Evolutionary conservation across 2,797 vertebrate species (phyloP).

Genomic region (Stomatorhinus walkeri): DNA sequence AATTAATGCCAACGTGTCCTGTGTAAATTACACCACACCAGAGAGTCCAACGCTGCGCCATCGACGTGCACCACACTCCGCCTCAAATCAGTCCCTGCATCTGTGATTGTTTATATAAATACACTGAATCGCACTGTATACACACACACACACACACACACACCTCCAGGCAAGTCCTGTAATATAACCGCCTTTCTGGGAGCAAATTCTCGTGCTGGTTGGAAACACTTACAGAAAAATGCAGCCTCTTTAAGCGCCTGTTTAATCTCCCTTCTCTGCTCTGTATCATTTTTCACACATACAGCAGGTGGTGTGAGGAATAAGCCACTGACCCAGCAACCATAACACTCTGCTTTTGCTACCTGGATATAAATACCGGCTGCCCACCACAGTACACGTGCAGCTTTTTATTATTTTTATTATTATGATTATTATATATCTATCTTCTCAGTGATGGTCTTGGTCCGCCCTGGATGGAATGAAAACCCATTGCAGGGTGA

Average conservation of each 20-base stretch:
- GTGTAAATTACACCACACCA: conserved; percentile 21
- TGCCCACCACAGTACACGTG: background rate
- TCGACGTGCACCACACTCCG: background rate
- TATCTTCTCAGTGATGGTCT: background rate
- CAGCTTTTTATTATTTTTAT: background rate
- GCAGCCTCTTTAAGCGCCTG: background rate
- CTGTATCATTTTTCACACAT: background rate
- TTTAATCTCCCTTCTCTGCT: background rate
- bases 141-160: background rate
- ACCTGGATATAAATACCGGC: background rate
- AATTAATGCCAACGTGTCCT: conserved; percentile 18
- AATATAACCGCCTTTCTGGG: background rate
- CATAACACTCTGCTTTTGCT: background rate
- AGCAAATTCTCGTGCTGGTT: background rate
- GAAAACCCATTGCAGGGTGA: background rate
- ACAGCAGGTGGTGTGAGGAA: background rate
- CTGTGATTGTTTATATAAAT: background rate
- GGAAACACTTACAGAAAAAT: background rate
- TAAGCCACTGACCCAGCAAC: background rate
- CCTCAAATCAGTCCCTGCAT: background rate
- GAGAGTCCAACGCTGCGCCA: background rate
- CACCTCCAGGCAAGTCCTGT: background rate
- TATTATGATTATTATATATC: background rate
- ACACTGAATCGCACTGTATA: background rate
- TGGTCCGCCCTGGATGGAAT: background rate